Evolutionary conservation across 2,797 vertebrate genomes (phyloP).

Genomic region (Acridotheres tristis): DNA sequence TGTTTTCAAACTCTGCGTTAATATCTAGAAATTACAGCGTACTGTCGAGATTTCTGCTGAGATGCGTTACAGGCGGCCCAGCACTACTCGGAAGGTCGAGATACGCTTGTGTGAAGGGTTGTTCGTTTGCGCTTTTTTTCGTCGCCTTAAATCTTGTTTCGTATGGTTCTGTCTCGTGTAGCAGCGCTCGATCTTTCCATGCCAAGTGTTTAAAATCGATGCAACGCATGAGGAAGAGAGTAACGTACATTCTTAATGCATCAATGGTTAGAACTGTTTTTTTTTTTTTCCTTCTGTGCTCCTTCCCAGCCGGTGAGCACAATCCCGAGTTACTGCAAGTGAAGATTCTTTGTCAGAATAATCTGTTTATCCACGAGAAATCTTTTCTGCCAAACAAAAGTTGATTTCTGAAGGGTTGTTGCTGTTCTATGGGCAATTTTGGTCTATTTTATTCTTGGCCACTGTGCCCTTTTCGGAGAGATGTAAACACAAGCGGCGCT

Average conservation of each 20-base stretch:
- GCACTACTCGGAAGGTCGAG: not conserved
- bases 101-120: not conserved
- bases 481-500: not conserved
- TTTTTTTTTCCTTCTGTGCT: not conserved
- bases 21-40: not conserved
- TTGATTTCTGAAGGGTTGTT: rapidly evolving
- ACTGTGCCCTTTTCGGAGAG: not conserved
- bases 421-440: rapidly evolving
- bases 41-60: rapidly evolving
- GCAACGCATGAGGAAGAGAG: not conserved
- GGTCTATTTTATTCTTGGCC: rapidly evolving
- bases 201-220: not conserved
- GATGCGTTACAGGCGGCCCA: rapidly evolving
- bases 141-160: rapidly evolving
- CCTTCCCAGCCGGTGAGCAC: not conserved
- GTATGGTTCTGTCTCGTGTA: rapidly evolving
- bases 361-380: not conserved
- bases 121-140: not conserved
- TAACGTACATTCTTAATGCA: rapidly evolving
- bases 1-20: not conserved
- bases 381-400: not conserved
- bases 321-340: not conserved
- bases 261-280: not conserved
- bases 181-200: rapidly evolving
- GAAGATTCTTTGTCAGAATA: not conserved